These are phyloP conservation scores for Nomada ruficornis DNA, from an alignment of 2,888 invertebrate genomes.

Conservation along the genomic window DNA sequence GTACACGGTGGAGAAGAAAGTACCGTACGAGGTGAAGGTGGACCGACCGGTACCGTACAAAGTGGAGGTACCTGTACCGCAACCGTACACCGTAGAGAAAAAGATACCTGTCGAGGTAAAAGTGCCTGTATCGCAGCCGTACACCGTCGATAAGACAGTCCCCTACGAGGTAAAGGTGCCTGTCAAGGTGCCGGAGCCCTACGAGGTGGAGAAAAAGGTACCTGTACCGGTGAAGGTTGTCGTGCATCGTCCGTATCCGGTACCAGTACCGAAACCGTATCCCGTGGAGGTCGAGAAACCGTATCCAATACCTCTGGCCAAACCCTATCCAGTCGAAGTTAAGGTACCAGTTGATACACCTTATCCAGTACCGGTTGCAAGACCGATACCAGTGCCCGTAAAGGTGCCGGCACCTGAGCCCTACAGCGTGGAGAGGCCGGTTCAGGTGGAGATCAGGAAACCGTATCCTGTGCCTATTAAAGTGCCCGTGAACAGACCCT, in stretches of 20 bases:
- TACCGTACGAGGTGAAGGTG: constrained; percentile 78
- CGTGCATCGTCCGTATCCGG: constrained; percentile 85
- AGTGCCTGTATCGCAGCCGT: constrained; percentile 77
- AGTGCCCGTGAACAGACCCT: constrained; percentile 88
- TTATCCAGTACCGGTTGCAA: constrained; percentile 89
- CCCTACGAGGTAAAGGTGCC: constrained; percentile 89
- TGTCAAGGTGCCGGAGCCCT: constrained; percentile 90
- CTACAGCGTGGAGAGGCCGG: constrained; percentile 89
- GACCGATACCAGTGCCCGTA: constrained; percentile 89
- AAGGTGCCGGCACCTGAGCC: constrained; percentile 88
- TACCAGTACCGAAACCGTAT: constrained; percentile 85
- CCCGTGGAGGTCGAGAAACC: constrained; percentile 90
- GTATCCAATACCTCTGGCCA: constrained; percentile 84
- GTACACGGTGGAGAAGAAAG: constrained; percentile 85
- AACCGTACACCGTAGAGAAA: constrained; percentile 79
- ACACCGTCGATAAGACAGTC: constrained; percentile 81
- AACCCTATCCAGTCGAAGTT: constrained; percentile 87
- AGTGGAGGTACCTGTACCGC: constrained; percentile 83
- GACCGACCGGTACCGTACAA: constrained; percentile 68
- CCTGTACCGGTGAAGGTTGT: constrained; percentile 89
- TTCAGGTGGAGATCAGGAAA: constrained; percentile 83
- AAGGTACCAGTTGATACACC: constrained; percentile 83
- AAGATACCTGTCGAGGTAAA: constrained; percentile 77
- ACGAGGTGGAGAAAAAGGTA: constrained; percentile 89
- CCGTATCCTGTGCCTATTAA: constrained; percentile 90